Base-by-base conservation (phyloP, 2,888 invertebrate species). In the Pristionchus fissidentatus region DNA sequence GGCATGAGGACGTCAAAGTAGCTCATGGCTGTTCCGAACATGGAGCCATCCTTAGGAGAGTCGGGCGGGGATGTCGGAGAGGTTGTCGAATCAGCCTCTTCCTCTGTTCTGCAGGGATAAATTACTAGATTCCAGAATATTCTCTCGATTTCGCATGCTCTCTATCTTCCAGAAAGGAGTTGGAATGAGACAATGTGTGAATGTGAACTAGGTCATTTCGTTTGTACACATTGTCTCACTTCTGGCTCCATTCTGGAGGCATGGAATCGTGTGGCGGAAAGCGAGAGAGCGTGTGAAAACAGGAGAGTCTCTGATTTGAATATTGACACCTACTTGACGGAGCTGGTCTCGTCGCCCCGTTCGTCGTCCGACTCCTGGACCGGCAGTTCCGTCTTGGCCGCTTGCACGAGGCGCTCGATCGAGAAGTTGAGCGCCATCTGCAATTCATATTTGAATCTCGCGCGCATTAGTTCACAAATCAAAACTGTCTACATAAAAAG, bases 1-100 rank as follows among this genome's bases (percentile, higher is more conserved):
- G 91, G 91, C 19, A 90, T 86, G 43, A 91, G 86, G 29, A 91
- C 90, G 82, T 91, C 91, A 70, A 91, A 91, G 78, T 90, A 91
- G 66, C 88, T 88, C 38, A 91, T 86, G 0, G 90, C 91, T 75
- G 49, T 70, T 0, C 70, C 83, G n/a, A 5, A 70, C 26, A 19
- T 70, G 19, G 15, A 38, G 3, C 26, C 35, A n/a, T 38, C 38
- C 41, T 57, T 57, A 4, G 19, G 26, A 15, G n/a, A 26, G 26
- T 57, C 35, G 10, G 55, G 55, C 26, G 79, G 79, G n/a, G n/a
- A n/a, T n/a, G n/a, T n/a, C n/a, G n/a, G n/a, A 22, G 79, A 38
- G 57, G 79, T 38, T n/a, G 79, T 57, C 80, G 60, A 52, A 22
- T 79, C 79, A 4, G 38, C 79, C 57, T 79, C 57, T n/a, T 60